A percentile compares a stretch with the other conserved stretches of the same genome.
These are phyloP conservation scores for Asteroscopus sphinx DNA, from an alignment of 2,888 invertebrate species.

Conservation along the genomic window DNA sequence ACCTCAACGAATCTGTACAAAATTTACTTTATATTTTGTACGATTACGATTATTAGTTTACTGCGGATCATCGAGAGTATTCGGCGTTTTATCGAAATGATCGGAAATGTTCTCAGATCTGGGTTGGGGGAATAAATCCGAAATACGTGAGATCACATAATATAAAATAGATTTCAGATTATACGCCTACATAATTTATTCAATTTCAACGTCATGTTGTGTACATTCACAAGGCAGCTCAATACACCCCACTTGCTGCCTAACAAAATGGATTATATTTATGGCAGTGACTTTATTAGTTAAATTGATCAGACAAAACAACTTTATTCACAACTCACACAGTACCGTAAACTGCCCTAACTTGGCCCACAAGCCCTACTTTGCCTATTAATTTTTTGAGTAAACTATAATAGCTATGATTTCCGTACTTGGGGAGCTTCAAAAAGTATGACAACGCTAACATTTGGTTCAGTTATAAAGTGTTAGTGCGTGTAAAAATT, in stretches of 20 bases:
- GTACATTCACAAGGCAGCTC: conserved; percentile 11
- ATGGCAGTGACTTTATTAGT: conserved; percentile 54
- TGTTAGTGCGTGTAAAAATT: no score
- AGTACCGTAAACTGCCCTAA: no score
- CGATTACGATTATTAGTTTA: conserved; percentile 36
- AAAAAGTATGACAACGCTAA: no score
- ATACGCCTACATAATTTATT: conserved; percentile 16
- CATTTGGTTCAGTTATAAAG: no score
- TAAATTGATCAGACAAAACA: conserved; percentile 14
- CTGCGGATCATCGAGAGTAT: conserved; percentile 26
- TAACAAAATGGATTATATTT: conserved; percentile 18
- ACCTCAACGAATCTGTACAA: conserved; percentile 26
- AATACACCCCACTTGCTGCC: conserved; percentile 25
- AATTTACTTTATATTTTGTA: conserved; percentile 28
- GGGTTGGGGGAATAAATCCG: conserved; percentile 10
- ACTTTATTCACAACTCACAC: conserved; percentile 11
- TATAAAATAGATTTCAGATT: conserved; percentile 27
- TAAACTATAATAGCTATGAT: no score
- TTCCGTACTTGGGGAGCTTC: no score
- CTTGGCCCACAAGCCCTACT: no score
- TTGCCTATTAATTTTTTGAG: no score
- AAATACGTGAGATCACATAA: conserved; percentile 38
- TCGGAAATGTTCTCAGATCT: conserved; percentile 21
- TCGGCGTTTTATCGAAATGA: conserved; percentile 20
- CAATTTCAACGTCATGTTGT: conserved; percentile 6